A percentile compares a stretch with the other conserved stretches of the same genome.
These are phyloP conservation scores for Vimba vimba DNA, from an alignment of 2,113 vertebrate species.

Conservation along the genomic window DNA sequence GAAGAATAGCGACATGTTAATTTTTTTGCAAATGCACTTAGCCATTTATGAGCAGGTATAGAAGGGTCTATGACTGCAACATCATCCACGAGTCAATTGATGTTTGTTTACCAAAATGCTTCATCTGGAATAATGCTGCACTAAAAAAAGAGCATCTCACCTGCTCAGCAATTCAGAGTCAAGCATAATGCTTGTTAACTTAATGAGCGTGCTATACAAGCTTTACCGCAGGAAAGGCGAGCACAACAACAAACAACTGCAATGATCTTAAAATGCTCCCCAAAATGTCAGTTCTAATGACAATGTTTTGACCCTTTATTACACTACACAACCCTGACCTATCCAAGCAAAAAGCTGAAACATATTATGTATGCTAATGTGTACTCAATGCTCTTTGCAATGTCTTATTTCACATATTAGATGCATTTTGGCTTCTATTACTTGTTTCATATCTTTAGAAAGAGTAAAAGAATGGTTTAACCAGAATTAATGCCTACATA, in stretches of 20 bases:
- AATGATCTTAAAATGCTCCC: slow-evolving; percentile 16
- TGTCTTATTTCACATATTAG: background rate
- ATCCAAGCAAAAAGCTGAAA: background rate
- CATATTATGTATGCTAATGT: background rate
- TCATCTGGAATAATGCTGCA: slow-evolving; percentile 25
- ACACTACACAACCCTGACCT: background rate
- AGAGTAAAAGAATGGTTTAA: background rate
- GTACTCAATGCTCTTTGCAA: background rate
- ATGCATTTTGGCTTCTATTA: background rate
- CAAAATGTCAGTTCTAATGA: slow-evolving; percentile 36
- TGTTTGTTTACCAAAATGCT: slow-evolving; percentile 42
- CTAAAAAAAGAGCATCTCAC: slow-evolving; percentile 38
- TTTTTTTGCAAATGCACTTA: slow-evolving; percentile 12
- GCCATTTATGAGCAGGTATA: slow-evolving; percentile 22
- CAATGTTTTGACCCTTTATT: slow-evolving; percentile 1
- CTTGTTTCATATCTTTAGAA: background rate
- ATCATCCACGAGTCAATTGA: slow-evolving; percentile 1
- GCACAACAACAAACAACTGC: slow-evolving; percentile 1
- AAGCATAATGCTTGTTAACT: slow-evolving; percentile 39
- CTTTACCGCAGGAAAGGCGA: background rate
- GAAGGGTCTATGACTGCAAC: background rate
- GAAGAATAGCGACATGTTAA: background rate
- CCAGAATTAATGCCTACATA: background rate
- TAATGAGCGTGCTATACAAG: slow-evolving; percentile 16
- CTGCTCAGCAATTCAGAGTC: slow-evolving; percentile 30